Conservation (phyloP, 2,113 vertebrate genomes). For the Entelurus aequoreus region DNA sequence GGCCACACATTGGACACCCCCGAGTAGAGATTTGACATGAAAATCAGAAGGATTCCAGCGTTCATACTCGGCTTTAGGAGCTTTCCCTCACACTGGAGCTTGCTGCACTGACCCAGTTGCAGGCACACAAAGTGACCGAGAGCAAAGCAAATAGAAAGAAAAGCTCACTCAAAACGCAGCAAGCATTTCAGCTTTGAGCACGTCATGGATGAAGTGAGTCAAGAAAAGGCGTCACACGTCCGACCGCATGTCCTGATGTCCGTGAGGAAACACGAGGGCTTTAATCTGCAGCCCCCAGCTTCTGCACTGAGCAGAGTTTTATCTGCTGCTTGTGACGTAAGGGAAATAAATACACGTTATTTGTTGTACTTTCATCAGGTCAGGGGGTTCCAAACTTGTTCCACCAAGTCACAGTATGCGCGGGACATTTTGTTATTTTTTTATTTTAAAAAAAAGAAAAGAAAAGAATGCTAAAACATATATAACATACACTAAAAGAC, state of each 20-base stretch:
- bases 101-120: background rate
- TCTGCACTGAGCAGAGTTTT: slow-evolving; percentile 31
- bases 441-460: too few relatives aligned
- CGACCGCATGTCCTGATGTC: slow-evolving; percentile 13
- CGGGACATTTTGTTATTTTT: too few relatives aligned
- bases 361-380: too few relatives aligned
- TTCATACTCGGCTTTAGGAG: too few relatives aligned
- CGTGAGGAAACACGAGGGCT: background rate
- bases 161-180: background rate
- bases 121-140: background rate
- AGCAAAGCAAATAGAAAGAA: background rate
- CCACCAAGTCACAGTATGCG: too few relatives aligned
- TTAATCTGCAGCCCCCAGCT: slow-evolving; percentile 44
- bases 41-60: too few relatives aligned
- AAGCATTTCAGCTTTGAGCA: background rate
- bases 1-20: too few relatives aligned
- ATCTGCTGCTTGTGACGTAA: slow-evolving; percentile 13
- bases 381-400: too few relatives aligned
- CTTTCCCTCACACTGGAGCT: too few relatives aligned
- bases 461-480: too few relatives aligned
- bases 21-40: too few relatives aligned
- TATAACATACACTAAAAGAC: too few relatives aligned
- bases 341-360: background rate
- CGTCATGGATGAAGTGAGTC: background rate
- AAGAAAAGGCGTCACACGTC: slow-evolving; percentile 21